Conservation (phyloP, 2,797 vertebrate species). For the Pantherophis alleghaniensis region DNA sequence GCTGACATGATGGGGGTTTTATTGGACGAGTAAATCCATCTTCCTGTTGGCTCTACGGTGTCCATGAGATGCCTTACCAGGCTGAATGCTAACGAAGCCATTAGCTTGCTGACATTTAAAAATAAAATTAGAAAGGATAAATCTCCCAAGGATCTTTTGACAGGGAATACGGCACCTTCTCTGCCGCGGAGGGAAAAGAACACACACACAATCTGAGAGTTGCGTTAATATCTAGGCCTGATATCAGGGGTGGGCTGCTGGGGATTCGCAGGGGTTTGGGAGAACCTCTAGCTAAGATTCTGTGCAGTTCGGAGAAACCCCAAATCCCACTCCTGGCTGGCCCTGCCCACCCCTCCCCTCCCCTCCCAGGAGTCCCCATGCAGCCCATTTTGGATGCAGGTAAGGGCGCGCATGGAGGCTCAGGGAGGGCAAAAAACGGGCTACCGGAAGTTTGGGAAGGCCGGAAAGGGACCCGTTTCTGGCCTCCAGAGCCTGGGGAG, state of each 20-base stretch:
- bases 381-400: no score
- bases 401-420: no score
- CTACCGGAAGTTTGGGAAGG: no score
- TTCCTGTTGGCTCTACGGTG: background rate
- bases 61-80: background rate
- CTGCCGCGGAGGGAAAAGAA: background rate
- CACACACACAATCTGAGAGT: background rate
- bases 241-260: no score
- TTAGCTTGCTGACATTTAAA: background rate
- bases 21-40: background rate
- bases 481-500: no score
- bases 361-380: no score
- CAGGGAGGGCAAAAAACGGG: fast-evolving
- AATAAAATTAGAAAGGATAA: background rate
- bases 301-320: no score
- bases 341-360: no score
- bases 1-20: background rate
- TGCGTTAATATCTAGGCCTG: background rate
- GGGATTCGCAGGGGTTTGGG: no score
- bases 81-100: background rate
- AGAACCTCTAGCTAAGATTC: no score
- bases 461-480: no score
- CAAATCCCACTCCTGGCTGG: no score
- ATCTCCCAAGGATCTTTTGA: background rate
- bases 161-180: background rate